Evolutionary conservation across 2,888 invertebrate genomes (phyloP).

Genomic region (Polietes domitor): DNA sequence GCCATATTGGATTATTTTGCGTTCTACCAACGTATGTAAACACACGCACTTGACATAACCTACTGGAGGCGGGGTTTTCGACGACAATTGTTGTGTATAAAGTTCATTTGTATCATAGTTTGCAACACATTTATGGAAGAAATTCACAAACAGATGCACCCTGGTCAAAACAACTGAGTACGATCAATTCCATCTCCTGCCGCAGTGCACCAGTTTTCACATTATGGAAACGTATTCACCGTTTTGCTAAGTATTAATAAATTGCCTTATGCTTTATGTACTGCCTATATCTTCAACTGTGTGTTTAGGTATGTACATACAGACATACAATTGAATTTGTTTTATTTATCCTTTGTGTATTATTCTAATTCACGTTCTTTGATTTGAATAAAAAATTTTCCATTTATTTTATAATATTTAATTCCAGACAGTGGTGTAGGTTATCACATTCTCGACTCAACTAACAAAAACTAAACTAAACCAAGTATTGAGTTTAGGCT

Average conservation of each 20-base stretch:
- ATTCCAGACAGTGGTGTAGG: too few species aligned
- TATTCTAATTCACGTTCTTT: too few species aligned
- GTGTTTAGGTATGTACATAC: too few species aligned
- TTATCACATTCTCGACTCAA: too few species aligned
- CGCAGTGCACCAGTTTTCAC: neutral
- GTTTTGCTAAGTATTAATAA: neutral
- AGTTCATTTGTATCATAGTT: neutral
- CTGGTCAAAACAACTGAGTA: neutral
- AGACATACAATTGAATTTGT: too few species aligned
- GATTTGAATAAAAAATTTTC: too few species aligned
- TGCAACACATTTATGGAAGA: neutral
- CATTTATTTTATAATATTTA: too few species aligned
- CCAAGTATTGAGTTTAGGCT: too few species aligned
- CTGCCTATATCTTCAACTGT: neutral
- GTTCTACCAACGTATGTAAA: neutral
- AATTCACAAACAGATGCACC: neutral
- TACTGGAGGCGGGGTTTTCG: neutral
- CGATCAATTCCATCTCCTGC: neutral
- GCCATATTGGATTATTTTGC: neutral
- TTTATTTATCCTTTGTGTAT: too few species aligned
- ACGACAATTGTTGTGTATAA: neutral
- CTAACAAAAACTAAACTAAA: too few species aligned
- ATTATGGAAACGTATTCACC: neutral
- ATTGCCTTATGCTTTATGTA: conserved; percentile 26
- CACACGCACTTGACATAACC: neutral